These are phyloP conservation scores for Ichneumon xanthorius DNA, from an alignment of 2,888 invertebrate genomes.

Conservation along the genomic window DNA sequence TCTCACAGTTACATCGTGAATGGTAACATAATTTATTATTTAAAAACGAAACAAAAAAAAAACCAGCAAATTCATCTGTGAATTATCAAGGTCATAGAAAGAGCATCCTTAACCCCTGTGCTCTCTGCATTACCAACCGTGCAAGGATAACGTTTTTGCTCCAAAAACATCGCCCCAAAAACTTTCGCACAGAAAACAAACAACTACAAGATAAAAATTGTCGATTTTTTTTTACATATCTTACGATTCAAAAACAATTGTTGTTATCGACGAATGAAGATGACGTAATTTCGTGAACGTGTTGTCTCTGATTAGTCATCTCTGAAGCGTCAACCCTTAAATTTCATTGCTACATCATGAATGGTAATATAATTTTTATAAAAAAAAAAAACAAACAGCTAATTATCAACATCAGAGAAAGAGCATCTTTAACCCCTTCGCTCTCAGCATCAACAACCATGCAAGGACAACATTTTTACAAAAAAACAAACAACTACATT, in stretches of 20 bases:
- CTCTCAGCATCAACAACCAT: background rate
- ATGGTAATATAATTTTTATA: background rate
- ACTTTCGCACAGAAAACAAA: background rate
- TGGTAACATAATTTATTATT: background rate
- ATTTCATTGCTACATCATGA: background rate
- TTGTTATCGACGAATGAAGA: background rate
- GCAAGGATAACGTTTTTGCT: background rate
- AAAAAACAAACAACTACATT: no score
- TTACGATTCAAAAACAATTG: no score
- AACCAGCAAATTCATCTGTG: background rate
- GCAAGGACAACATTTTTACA: background rate
- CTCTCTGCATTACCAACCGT: background rate
- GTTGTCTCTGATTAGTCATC: no score
- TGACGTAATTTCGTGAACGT: no score
- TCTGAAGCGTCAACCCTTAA: no score
- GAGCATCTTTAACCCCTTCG: background rate
- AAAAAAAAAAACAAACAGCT: background rate
- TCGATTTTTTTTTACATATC: no score
- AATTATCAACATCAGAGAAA: background rate
- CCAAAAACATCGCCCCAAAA: background rate
- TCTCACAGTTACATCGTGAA: background rate
- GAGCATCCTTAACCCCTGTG: background rate
- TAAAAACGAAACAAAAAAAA: background rate
- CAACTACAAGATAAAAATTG: background rate
- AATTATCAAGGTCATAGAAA: background rate